phyloP scores from a whole-genome alignment of 2,888 invertebrate species.

The Podabrus alpinus region DNA sequence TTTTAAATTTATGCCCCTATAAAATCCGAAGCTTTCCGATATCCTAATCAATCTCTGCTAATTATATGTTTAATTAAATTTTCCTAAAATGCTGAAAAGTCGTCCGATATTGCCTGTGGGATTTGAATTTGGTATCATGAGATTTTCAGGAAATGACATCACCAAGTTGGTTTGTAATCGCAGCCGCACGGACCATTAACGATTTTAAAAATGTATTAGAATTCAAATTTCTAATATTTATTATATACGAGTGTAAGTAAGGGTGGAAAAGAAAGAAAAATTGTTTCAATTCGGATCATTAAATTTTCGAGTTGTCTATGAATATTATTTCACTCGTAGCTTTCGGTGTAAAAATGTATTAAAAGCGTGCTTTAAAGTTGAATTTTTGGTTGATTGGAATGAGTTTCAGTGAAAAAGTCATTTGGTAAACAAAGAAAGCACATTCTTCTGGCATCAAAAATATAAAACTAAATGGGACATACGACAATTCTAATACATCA shows the following conservation, averaged over 20 bases:
- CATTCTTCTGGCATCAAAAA: conserved; percentile 31
- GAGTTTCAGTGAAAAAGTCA: conserved; percentile 24
- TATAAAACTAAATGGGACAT: conserved; percentile 41
- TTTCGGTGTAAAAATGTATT: neutral
- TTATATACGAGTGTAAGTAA: neutral
- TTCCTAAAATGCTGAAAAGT: conserved; percentile 32
- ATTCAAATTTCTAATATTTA: conserved; percentile 39
- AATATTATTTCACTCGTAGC: neutral
- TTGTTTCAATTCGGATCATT: neutral
- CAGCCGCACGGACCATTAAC: conserved; percentile 49
- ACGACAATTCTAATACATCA: conserved; percentile 42
- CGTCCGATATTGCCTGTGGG: conserved; percentile 22
- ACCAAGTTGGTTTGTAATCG: conserved; percentile 44
- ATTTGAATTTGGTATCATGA: neutral
- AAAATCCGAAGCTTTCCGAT: conserved; percentile 6
- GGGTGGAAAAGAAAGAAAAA: neutral
- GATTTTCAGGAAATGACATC: conserved; percentile 33
- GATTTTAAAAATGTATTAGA: conserved; percentile 51
- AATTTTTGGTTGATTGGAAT: conserved; percentile 20
- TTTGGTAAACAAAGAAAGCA: conserved; percentile 22
- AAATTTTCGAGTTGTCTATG: neutral
- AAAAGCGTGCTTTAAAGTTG: neutral
- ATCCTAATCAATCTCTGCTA: conserved; percentile 17
- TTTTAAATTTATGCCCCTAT: neutral
- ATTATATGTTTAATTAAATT: conserved; percentile 34